phyloP scores from a whole-genome alignment of 2,888 invertebrate species.

The Drosophila yooni region DNA sequence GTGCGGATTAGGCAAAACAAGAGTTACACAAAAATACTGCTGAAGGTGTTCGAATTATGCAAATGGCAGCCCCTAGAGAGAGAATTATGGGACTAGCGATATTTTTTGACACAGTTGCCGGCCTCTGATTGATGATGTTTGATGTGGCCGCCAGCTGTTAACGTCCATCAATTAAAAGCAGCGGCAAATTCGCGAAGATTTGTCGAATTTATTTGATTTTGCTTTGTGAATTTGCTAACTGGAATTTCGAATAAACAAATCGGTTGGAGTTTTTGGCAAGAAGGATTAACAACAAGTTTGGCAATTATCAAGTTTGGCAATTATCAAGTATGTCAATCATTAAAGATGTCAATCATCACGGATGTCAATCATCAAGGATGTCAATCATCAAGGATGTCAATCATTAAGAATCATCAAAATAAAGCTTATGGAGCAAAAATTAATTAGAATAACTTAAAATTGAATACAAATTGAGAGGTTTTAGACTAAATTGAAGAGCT shows the following conservation, averaged over 20 bases:
- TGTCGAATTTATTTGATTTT: background rate
- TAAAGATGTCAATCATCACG: no score
- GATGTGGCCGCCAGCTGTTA: background rate
- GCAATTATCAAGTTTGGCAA: no score
- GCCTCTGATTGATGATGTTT: conserved; percentile 3
- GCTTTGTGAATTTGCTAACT: background rate
- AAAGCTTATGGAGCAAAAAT: no score
- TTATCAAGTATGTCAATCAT: background rate
- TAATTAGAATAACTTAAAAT: no score
- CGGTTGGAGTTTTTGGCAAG: background rate
- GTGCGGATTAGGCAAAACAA: conserved; percentile 38
- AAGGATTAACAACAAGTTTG: background rate
- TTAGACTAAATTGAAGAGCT: no score
- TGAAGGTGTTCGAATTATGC: conserved; percentile 10
- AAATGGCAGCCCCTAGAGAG: background rate
- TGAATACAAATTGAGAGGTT: rapidly evolving
- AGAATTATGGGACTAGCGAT: background rate
- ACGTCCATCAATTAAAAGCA: background rate
- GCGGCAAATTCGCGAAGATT: background rate
- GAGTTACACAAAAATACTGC: background rate
- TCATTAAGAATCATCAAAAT: background rate
- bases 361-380: background rate
- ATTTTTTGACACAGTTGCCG: background rate
- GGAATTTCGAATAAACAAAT: background rate
- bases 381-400: background rate